These are phyloP conservation scores for Eurystomus glaucurus DNA, from an alignment of 2,797 vertebrate genomes.

Conservation along the genomic window DNA sequence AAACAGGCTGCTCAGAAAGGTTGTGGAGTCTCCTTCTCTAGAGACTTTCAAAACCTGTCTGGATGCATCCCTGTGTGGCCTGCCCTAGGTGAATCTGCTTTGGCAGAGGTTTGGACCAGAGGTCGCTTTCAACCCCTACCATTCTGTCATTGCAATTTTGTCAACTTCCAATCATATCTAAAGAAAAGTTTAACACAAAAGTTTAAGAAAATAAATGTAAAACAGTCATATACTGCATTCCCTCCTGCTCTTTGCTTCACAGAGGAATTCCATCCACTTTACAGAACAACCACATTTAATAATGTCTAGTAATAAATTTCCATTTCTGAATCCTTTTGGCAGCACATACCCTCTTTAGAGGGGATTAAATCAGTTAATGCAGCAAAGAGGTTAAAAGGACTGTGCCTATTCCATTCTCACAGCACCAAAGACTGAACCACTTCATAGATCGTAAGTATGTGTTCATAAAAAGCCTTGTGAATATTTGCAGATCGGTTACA, in stretches of 20 bases:
- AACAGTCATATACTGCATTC: neutral
- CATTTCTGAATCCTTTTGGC: conserved; percentile 44
- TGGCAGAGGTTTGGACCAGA: no score
- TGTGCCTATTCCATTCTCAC: conserved; percentile 28
- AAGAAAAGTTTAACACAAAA: neutral
- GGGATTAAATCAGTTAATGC: conserved; percentile 62
- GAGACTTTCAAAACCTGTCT: no score
- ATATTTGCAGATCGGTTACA: conserved; percentile 32
- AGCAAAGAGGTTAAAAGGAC: conserved; percentile 57
- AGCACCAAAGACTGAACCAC: conserved; percentile 18
- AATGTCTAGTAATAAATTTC: conserved; percentile 3
- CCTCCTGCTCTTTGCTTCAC: neutral
- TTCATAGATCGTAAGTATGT: neutral
- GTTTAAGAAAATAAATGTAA: conserved; percentile 11
- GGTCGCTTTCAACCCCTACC: no score
- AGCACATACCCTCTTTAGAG: conserved; percentile 33
- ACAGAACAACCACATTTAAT: neutral
- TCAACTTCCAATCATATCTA: neutral
- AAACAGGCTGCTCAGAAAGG: no score
- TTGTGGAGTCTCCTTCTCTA: no score
- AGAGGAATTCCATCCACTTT: neutral
- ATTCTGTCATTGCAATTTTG: neutral
- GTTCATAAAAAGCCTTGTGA: conserved; percentile 32
- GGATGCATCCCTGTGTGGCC: no score
- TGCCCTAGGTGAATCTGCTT: no score